Evolutionary conservation across 2,797 vertebrate species (phyloP).

Genomic region (Sebastes miniatus): DNA sequence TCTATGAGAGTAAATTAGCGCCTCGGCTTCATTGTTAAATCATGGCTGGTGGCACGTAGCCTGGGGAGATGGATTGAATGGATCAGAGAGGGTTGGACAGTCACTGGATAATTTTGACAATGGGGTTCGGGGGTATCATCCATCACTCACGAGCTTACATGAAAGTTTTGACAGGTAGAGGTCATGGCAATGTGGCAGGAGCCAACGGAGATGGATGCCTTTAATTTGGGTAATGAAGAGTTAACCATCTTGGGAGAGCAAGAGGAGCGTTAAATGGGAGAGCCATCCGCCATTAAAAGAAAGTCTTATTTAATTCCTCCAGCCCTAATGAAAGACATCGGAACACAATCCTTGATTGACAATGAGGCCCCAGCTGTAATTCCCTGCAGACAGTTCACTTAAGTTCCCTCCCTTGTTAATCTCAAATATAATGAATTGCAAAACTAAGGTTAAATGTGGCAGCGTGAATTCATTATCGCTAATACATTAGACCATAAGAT

Average conservation of each 20-base stretch:
- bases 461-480: conserved; percentile 86
- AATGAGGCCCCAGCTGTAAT: conserved; percentile 80
- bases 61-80: conserved; percentile 81
- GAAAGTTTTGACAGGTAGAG: conserved; percentile 87
- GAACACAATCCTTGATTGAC: conserved; percentile 86
- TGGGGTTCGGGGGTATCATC: conserved; percentile 79
- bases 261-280: conserved; percentile 77
- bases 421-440: conserved; percentile 88
- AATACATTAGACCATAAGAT: conserved; percentile 85
- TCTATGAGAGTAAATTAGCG: conserved; percentile 80
- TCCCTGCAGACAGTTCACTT: conserved; percentile 84
- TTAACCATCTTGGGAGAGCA: conserved; percentile 85
- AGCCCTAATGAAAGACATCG: conserved; percentile 82
- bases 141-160: conserved; percentile 81
- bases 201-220: conserved; percentile 85
- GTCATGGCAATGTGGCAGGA: conserved; percentile 82
- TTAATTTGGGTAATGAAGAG: conserved; percentile 89
- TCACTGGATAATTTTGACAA: conserved; percentile 83
- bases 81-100: conserved; percentile 78
- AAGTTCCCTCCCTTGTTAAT: conserved; percentile 86
- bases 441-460: conserved; percentile 88
- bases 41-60: conserved; percentile 77
- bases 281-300: conserved; percentile 74
- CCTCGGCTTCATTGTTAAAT: conserved; percentile 72
- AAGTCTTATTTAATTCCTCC: conserved; percentile 85